A percentile compares a stretch with the other conserved stretches of the same genome.
These are phyloP conservation scores for Cladopsammia gracilis DNA, from an alignment of 64 coral and sea anemone genomes.

Conservation along the genomic window DNA sequence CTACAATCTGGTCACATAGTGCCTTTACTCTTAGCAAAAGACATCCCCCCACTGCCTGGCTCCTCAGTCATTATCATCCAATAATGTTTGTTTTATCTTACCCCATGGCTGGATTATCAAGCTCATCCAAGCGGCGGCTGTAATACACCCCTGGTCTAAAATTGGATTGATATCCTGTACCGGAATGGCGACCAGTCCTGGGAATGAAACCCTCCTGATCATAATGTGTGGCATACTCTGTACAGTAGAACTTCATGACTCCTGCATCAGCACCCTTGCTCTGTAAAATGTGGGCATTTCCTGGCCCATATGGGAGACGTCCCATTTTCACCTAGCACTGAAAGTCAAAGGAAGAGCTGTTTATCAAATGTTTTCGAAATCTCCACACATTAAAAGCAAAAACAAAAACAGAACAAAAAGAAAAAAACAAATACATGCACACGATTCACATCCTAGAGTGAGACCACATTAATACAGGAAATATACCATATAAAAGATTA, in stretches of 20 bases:
- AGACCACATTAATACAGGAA: too few relatives aligned
- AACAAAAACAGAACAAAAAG: too few relatives aligned
- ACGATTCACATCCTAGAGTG: too few relatives aligned
- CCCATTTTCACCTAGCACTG: conserved; percentile 64
- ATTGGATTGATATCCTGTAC: conserved; percentile 98
- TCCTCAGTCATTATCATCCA: not conserved
- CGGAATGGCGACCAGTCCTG: conserved; percentile 85
- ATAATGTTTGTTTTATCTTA: conserved; percentile 19
- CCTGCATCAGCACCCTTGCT: conserved; percentile 91
- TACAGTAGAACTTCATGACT: conserved; percentile 97
- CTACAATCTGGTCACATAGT: too few relatives aligned
- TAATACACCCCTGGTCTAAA: conserved; percentile 99
- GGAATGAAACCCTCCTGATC: conserved; percentile 89
- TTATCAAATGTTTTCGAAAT: not conserved
- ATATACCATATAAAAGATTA: too few relatives aligned
- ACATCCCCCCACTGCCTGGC: too few relatives aligned
- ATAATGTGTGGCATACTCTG: conserved; percentile 96
- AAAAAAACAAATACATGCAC: too few relatives aligned
- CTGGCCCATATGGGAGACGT: conserved; percentile 92
- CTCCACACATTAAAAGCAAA: too few relatives aligned
- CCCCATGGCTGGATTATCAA: conserved; percentile 98
- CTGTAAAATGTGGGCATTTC: conserved; percentile 91
- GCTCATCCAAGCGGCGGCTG: conserved; percentile 92
- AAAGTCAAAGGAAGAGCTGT: not conserved
- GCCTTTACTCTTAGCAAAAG: too few relatives aligned